Conservation (phyloP, 2,113 vertebrate genomes). For the Perca flavescens region DNA sequence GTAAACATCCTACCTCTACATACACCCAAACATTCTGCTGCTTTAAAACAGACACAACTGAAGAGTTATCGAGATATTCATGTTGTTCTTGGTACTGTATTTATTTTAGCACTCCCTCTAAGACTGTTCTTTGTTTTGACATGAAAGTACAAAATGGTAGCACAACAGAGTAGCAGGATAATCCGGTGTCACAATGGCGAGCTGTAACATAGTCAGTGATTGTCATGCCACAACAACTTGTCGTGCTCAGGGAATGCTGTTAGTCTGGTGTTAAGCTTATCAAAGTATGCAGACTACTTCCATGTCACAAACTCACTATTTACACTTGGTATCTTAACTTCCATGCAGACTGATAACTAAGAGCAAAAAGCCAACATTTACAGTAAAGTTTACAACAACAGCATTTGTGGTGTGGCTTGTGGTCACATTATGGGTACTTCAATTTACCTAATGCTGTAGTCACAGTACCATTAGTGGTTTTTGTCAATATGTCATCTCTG, state of each 20-base stretch:
- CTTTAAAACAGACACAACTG: neutral
- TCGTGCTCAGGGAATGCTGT: neutral
- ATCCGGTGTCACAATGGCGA: slow-evolving; percentile 16
- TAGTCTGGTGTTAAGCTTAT: neutral
- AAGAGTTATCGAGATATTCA: neutral
- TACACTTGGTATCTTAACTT: neutral
- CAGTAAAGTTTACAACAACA: neutral
- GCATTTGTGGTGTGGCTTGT: neutral
- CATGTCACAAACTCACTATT: neutral
- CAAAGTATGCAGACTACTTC: neutral
- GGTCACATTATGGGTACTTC: slow-evolving; percentile 15
- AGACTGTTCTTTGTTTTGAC: slow-evolving; percentile 34
- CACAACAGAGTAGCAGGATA: slow-evolving; percentile 9
- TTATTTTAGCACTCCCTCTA: slow-evolving; percentile 20
- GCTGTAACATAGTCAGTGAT: neutral
- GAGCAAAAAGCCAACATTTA: slow-evolving; percentile 1
- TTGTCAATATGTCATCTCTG: slow-evolving; percentile 29
- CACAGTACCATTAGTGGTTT: slow-evolving; percentile 15
- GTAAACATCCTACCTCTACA: slow-evolving; percentile 19
- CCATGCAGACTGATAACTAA: neutral
- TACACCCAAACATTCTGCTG: neutral
- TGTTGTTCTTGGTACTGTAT: neutral
- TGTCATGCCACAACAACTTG: too few relatives aligned
- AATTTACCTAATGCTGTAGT: slow-evolving; percentile 43
- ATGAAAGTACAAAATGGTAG: slow-evolving; percentile 26